Evolutionary conservation across 2,797 vertebrate genomes (phyloP).

Genomic region (Coregonus ussuriensis): DNA sequence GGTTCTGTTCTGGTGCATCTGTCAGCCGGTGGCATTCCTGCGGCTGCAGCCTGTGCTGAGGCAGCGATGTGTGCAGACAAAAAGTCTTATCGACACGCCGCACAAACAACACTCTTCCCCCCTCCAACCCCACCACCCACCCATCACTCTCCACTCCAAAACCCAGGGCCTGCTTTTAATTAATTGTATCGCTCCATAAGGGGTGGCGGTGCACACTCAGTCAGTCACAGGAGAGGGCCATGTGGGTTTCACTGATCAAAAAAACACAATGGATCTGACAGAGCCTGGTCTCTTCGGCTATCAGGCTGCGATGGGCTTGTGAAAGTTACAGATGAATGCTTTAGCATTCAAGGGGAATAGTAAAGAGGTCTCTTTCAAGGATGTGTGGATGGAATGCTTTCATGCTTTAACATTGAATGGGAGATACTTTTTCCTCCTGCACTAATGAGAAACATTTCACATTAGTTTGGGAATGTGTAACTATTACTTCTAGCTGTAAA

Average conservation of each 20-base stretch:
- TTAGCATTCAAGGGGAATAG: conserved; percentile 1
- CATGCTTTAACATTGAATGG: conserved; percentile 13
- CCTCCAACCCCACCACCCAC: not conserved
- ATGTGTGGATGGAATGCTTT: conserved; percentile 30
- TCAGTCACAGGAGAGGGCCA: not conserved
- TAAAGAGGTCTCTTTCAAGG: conserved; percentile 24
- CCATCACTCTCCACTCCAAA: conserved; percentile 1
- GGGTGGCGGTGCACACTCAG: not conserved
- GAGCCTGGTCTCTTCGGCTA: not conserved
- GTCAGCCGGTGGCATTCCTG: conserved; percentile 59
- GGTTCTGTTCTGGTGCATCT: conserved; percentile 49
- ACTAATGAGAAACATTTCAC: conserved; percentile 54
- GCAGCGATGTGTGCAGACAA: conserved; percentile 63
- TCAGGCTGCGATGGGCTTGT: not conserved
- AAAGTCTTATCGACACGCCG: conserved; percentile 57
- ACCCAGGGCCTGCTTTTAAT: conserved; percentile 32
- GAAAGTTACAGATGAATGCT: not conserved
- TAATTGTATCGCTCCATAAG: conserved; percentile 9
- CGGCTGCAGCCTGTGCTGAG: conserved; percentile 64
- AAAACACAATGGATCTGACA: conserved; percentile 1
- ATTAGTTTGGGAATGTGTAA: conserved; percentile 38
- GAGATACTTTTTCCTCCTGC: conserved; percentile 28
- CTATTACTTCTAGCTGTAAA: conserved; percentile 55
- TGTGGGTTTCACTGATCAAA: conserved; percentile 2
- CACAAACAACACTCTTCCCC: conserved; percentile 49